A percentile compares a stretch with the other conserved stretches of the same genome.
These are phyloP conservation scores for Pholis gunnellus DNA, from an alignment of 2,113 vertebrate genomes.

Conservation along the genomic window DNA sequence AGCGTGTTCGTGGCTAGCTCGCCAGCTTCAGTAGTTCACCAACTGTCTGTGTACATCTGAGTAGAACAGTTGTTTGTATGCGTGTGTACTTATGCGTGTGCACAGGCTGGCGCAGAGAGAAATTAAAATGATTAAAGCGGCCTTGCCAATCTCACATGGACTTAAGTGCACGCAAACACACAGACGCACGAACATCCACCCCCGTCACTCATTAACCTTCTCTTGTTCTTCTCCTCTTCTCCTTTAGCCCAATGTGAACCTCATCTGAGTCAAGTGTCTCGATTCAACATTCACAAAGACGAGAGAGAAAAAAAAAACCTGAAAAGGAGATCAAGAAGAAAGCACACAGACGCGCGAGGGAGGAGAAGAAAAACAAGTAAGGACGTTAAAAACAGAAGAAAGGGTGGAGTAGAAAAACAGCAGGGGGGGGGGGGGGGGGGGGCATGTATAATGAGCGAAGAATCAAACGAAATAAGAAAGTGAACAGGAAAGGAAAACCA, in stretches of 20 bases:
- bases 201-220: conserved; percentile 44
- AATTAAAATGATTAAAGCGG: conserved; percentile 74
- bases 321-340: conserved; percentile 48
- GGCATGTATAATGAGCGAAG: conserved; percentile 41
- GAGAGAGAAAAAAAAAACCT: neutral
- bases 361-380: conserved; percentile 77
- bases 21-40: conserved; percentile 1
- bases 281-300: conserved; percentile 63
- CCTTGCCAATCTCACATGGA: conserved; percentile 23
- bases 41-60: neutral
- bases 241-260: conserved; percentile 78
- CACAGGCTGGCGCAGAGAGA: conserved; percentile 37
- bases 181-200: neutral
- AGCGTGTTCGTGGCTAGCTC: neutral
- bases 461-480: conserved; percentile 57
- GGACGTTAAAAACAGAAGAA: conserved; percentile 61
- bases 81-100: neutral
- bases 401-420: conserved; percentile 63
- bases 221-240: conserved; percentile 41
- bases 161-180: neutral
- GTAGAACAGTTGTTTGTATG: neutral
- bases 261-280: conserved; percentile 68
- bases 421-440: neutral
- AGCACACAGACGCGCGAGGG: conserved; percentile 45
- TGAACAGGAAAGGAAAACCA: conserved; percentile 23